phyloP scores from a whole-genome alignment of 2,888 invertebrate genomes.

The Aspidiotus rigidus region DNA sequence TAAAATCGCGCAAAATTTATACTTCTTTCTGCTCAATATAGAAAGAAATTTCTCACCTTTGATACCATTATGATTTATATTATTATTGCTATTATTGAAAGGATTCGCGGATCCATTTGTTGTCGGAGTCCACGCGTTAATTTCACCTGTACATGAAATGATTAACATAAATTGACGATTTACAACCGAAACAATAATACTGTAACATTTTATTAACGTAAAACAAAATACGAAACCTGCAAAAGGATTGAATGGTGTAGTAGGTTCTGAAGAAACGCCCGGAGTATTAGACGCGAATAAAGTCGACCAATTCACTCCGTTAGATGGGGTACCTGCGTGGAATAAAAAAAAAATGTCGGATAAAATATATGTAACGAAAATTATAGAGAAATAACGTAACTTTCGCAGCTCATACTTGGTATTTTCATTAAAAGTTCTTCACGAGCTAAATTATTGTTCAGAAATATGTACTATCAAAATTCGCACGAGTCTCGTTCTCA shows the following conservation, averaged over 20 bases:
- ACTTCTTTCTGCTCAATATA: neutral
- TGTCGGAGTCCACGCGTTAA: slow-evolving; percentile 17
- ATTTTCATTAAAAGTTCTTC: too few species aligned
- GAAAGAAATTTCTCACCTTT: neutral
- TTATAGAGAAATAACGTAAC: neutral
- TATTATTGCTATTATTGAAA: slow-evolving; percentile 18
- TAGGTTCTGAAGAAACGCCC: slow-evolving; percentile 25
- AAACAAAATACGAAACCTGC: slow-evolving; percentile 2
- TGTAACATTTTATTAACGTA: neutral
- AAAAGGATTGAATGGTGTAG: slow-evolving; percentile 30
- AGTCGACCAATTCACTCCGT: slow-evolving; percentile 24
- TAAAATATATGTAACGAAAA: neutral
- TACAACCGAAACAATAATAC: neutral
- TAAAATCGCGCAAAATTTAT: neutral
- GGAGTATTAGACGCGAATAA: slow-evolving; percentile 18
- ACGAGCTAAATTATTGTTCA: too few species aligned
- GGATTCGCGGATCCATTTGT: slow-evolving; percentile 23
- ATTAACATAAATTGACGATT: slow-evolving; percentile 3
- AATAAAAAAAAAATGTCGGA: neutral
- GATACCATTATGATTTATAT: slow-evolving; percentile 3
- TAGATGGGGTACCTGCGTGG: slow-evolving; percentile 9
- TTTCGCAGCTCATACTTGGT: too few species aligned
- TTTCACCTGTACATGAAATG: slow-evolving; percentile 7
- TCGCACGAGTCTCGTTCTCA: too few species aligned
- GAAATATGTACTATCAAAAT: too few species aligned